Evolutionary conservation across 2,888 invertebrate genomes (phyloP).

Genomic region (Dendrolimus houi): DNA sequence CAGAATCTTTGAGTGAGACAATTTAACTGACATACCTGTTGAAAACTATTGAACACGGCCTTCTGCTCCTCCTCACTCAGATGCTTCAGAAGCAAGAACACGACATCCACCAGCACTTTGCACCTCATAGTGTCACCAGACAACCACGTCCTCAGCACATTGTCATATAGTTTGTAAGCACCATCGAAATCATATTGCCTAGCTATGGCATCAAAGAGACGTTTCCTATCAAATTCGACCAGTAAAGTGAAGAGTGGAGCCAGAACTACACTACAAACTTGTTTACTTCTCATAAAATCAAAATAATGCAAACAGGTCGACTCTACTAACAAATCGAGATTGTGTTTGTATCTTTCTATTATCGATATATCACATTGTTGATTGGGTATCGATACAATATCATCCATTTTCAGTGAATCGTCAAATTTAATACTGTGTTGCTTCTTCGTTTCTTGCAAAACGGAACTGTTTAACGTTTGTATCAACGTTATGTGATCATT

Average conservation of each 20-base stretch:
- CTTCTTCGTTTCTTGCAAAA: constrained; percentile 31
- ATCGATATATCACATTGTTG: constrained; percentile 18
- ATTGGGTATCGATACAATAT: background rate
- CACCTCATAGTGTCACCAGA: constrained; percentile 62
- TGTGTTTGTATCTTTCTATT: constrained; percentile 47
- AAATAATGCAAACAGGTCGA: constrained; percentile 72
- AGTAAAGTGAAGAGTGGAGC: constrained; percentile 72
- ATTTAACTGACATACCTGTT: constrained; percentile 56
- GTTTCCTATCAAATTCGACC: constrained; percentile 70
- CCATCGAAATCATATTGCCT: constrained; percentile 26
- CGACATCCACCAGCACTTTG: constrained; percentile 75
- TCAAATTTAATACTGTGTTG: constrained; percentile 38
- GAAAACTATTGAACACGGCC: constrained; percentile 70
- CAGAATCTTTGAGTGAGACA: too few species aligned
- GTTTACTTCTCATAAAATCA: constrained; percentile 59
- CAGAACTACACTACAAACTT: constrained; percentile 56
- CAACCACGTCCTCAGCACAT: constrained; percentile 65
- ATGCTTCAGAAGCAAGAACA: constrained; percentile 77
- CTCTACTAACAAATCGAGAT: constrained; percentile 59
- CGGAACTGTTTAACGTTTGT: constrained; percentile 34
- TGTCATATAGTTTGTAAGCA: constrained; percentile 40
- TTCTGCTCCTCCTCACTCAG: constrained; percentile 71
- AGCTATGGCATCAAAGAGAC: constrained; percentile 71
- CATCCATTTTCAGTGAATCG: constrained; percentile 8
- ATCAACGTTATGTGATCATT: constrained; percentile 45